Conservation (phyloP, 1,140 invertebrate genomes). For the Drosophila bifasciata region DNA sequence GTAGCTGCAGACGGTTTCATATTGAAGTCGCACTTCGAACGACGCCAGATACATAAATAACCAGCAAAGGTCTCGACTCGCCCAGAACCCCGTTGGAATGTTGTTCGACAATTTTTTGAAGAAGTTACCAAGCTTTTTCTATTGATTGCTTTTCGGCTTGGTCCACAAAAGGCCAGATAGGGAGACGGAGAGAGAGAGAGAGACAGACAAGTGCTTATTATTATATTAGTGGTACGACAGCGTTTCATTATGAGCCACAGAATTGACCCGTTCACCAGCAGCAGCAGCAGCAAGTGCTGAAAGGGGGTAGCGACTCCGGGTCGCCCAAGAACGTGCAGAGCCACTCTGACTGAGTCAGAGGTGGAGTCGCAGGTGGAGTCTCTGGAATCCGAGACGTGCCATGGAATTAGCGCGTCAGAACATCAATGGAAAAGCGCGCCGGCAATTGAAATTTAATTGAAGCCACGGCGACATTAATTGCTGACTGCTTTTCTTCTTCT, state of each 20-base stretch:
- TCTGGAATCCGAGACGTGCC: constrained; percentile 54
- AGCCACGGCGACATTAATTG: constrained; percentile 63
- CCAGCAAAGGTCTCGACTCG: neutral
- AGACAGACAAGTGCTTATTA: constrained; percentile 68
- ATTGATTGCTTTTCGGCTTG: constrained; percentile 43
- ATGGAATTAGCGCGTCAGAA: constrained; percentile 66
- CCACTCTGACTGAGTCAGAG: constrained; percentile 27
- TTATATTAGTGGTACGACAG: constrained; percentile 73
- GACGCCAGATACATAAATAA: constrained; percentile 55
- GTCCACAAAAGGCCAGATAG: constrained; percentile 50
- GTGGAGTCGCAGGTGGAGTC: constrained; percentile 20
- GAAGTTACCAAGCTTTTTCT: constrained; percentile 45
- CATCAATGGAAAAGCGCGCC: constrained; percentile 60
- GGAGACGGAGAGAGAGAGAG: constrained; percentile 3
- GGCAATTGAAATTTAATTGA: constrained; percentile 76
- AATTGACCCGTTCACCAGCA: constrained; percentile 46
- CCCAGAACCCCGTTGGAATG: constrained; percentile 15
- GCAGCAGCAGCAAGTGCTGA: constrained; percentile 34
- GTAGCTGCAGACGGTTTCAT: constrained; percentile 13
- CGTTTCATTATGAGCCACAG: constrained; percentile 65
- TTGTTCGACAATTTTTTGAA: constrained; percentile 44
- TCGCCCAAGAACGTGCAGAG: constrained; percentile 44
- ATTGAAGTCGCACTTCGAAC: constrained; percentile 13
- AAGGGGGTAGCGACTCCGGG: constrained; percentile 11
- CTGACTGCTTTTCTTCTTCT: constrained; percentile 29